Evolutionary conservation across 1,140 invertebrate species (phyloP).

Genomic region (Coptotermes formosanus): DNA sequence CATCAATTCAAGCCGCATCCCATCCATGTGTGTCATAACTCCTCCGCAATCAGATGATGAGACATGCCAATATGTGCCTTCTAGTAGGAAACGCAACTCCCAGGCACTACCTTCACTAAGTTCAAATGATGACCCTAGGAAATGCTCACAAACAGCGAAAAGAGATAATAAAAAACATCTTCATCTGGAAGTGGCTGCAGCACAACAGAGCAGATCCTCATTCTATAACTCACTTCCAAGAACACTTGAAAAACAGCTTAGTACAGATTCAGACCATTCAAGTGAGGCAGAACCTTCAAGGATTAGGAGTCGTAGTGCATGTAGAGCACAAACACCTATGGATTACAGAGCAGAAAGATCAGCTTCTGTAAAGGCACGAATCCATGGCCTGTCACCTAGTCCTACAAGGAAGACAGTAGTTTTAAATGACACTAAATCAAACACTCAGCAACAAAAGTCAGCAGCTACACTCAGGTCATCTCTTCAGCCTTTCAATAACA

Average conservation of each 20-base stretch:
- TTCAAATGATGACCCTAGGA: neutral
- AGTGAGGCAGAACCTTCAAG: conserved; percentile 25
- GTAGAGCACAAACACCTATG: neutral
- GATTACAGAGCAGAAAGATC: neutral
- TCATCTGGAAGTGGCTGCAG: neutral
- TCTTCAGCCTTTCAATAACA: conserved; percentile 57
- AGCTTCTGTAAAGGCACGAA: neutral
- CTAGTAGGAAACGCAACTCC: neutral
- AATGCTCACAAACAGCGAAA: neutral
- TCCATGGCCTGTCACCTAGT: neutral
- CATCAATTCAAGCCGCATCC: conserved; percentile 82
- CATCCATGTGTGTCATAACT: conserved; percentile 89
- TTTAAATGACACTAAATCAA: neutral
- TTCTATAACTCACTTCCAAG: conserved; percentile 39
- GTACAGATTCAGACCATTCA: conserved; percentile 27
- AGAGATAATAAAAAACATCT: neutral
- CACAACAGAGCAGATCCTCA: conserved; percentile 27
- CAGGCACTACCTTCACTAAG: conserved; percentile 3
- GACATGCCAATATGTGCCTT: conserved; percentile 41
- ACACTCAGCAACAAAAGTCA: neutral
- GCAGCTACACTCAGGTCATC: conserved; percentile 44
- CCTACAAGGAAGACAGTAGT: neutral
- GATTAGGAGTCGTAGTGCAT: conserved; percentile 7
- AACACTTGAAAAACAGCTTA: conserved; percentile 37
- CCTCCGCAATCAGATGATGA: conserved; percentile 85